These are phyloP conservation scores for Macrobrachium rosenbergii DNA, from an alignment of 1,140 invertebrate genomes.

Conservation along the genomic window DNA sequence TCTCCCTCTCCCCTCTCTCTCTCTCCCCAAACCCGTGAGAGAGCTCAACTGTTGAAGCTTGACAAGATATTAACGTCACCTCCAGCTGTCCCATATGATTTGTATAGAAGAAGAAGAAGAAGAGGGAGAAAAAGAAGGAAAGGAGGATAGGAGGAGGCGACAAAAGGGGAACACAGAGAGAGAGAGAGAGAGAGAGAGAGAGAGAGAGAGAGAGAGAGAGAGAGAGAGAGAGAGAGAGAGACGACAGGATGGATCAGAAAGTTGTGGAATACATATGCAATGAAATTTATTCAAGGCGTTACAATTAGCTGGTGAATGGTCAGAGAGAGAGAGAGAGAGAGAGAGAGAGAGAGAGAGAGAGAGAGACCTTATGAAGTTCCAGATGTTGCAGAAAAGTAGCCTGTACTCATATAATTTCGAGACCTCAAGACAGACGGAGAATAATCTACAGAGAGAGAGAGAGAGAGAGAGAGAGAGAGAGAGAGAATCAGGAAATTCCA, in stretches of 20 bases:
- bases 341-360: conserved; percentile 1
- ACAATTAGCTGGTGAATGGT: no score
- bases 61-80: conserved; percentile 55
- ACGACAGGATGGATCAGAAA: background rate
- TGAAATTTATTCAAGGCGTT: no score
- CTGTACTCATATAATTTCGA: no score
- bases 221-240: background rate
- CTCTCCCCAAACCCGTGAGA: background rate
- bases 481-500: no score
- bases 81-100: conserved; percentile 49
- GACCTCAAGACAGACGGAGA: no score
- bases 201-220: background rate
- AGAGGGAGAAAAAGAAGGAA: background rate
- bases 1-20: background rate
- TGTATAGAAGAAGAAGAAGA: conserved; percentile 23
- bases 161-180: background rate
- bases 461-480: no score
- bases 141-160: background rate
- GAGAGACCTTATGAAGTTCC: background rate
- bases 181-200: background rate
- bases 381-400: no score
- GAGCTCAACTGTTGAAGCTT: conserved; percentile 22
- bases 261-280: background rate
- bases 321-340: conserved; percentile 3
- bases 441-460: no score